Percentiles rank a stretch among this genome's conserved stretches.
Conservation (phyloP, 2,888 invertebrate species). For the Heliconius sara region DNA sequence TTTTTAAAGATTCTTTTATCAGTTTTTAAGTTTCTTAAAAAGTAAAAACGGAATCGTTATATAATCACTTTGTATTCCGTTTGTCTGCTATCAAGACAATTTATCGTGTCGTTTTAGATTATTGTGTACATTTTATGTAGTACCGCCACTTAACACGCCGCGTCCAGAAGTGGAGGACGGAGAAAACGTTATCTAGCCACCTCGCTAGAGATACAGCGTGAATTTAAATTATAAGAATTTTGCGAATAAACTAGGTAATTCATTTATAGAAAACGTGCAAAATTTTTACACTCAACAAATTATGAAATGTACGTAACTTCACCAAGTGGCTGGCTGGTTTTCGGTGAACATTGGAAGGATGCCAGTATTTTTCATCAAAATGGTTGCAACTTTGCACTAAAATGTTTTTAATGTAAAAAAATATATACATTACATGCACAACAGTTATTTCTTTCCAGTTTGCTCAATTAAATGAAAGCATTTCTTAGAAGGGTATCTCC, state of each 20-base stretch:
- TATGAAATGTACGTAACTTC: slow-evolving; percentile 26
- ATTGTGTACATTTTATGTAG: too few relatives aligned
- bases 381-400: slow-evolving; percentile 30
- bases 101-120: too few relatives aligned
- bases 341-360: slow-evolving; percentile 25
- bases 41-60: too few relatives aligned
- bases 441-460: slow-evolving; percentile 20
- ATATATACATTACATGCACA: slow-evolving; percentile 29
- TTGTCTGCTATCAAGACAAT: too few relatives aligned
- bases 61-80: too few relatives aligned
- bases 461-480: not conserved
- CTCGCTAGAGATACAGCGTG: too few relatives aligned
- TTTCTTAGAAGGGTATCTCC: not conserved
- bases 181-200: too few relatives aligned
- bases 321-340: slow-evolving; percentile 28
- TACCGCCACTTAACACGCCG: too few relatives aligned
- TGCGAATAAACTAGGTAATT: not conserved
- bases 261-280: not conserved
- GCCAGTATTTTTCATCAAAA: slow-evolving; percentile 39
- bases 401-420: slow-evolving; percentile 31
- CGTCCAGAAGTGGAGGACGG: too few relatives aligned
- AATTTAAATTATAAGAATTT: too few relatives aligned
- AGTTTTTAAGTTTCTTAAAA: not conserved
- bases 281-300: slow-evolving; percentile 7
- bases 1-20: not conserved